A percentile compares a stretch with the other conserved stretches of the same genome.
Conservation (phyloP, 1,140 invertebrate species). For the Drosophila rhopaloa region DNA sequence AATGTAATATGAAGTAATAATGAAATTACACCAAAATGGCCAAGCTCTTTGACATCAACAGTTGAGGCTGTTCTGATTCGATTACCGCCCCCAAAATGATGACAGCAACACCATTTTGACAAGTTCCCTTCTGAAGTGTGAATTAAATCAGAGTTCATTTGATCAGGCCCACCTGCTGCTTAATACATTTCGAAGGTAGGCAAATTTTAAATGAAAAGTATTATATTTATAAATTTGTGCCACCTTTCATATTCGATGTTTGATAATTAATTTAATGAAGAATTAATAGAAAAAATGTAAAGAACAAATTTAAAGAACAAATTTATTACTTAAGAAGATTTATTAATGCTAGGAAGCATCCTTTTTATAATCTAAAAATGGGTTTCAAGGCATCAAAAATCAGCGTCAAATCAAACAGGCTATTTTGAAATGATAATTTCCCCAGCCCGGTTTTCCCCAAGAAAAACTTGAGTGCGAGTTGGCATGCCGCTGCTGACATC, state of each 20-base stretch:
- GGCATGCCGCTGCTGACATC: constrained; percentile 7
- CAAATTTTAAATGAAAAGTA: no score
- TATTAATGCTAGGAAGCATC: no score
- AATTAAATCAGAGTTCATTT: constrained; percentile 33
- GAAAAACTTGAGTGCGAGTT: constrained; percentile 6
- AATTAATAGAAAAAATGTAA: no score
- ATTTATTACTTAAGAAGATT: no score
- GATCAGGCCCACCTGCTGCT: background rate
- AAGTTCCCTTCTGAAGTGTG: constrained; percentile 29
- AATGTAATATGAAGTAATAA: constrained; percentile 59
- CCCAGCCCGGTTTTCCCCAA: background rate
- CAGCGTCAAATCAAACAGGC: no score
- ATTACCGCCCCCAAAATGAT: constrained; percentile 25
- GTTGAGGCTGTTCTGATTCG: constrained; percentile 25
- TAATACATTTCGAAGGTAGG: no score
- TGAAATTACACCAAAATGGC: constrained; percentile 53
- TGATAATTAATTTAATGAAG: no score
- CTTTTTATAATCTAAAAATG: no score
- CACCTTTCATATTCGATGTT: no score
- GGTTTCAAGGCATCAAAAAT: background rate
- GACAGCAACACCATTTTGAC: constrained; percentile 7
- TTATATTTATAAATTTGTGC: no score
- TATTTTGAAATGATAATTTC: constrained; percentile 14
- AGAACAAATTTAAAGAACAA: no score
- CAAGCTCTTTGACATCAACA: constrained; percentile 26